Base-by-base conservation (phyloP, 2,113 vertebrate genomes). In the Peromyscus californicus region DNA sequence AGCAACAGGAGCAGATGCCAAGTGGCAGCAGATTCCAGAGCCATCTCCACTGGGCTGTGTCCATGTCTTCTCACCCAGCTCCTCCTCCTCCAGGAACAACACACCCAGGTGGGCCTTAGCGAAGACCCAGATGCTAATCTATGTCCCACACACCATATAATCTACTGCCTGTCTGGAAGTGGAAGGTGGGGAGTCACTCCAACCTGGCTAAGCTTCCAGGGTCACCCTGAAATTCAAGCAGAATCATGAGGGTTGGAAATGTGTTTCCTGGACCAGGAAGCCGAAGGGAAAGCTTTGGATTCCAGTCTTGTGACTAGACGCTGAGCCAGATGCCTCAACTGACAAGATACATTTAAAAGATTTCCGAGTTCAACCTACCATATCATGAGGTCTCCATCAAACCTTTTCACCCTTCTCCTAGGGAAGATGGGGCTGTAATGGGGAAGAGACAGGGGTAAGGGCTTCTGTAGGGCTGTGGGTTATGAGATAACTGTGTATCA, bases 31-130 rank as follows among this genome's bases (percentile, higher is more conserved):
- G 76, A 90, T 5, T 10, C 79, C 63, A 67, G 94, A 59, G 54
- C 21, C 1, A 0, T 5, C 87, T 70, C 31, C 3, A 0, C 2
- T 4, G 29, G n/a, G 69, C 48, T n/a, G 17, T 1, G n/a, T 22
- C 61, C 22, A 5, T 19, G 10, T 33, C 19, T 69, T 17, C 26
- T 29, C 4, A 2, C 22, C 33, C 24, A 21, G 45, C 8, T 12
- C 3, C 21, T 24, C 39, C 59, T 51, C 13, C 12, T 84, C 54
- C 39, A 6, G 57, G 51, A 82, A 57, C 54, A 48, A 26, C 16
- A 19, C 17, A 19, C 12, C 85, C 29, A 33, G 24, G 17, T 0
- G 1, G 17, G 21, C 48, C 1, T 4, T 10, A 1, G 3, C 11
- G 9, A 76, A 48, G 79, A 78, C 45, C 7, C 0, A 11, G 17